phyloP scores from a whole-genome alignment of 2,113 vertebrate species.

The Neodon shergylaensis region DNA sequence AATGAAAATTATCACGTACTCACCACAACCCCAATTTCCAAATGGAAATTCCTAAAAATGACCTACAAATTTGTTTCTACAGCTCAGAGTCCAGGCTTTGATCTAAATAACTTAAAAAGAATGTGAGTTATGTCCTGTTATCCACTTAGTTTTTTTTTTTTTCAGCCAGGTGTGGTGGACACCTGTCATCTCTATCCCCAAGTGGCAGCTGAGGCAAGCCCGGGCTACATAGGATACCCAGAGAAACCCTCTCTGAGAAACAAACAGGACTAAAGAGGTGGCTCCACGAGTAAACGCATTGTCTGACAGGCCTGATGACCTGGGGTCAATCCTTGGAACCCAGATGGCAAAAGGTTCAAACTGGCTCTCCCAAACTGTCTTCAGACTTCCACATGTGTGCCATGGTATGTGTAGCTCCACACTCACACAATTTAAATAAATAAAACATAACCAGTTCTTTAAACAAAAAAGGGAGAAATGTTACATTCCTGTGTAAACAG shows the following conservation, averaged over 20 bases:
- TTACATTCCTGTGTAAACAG: not conserved
- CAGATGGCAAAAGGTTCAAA: not conserved
- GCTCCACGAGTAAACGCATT: no score
- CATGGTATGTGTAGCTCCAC: not conserved
- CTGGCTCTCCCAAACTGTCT: not conserved
- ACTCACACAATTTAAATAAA: not conserved
- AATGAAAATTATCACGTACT: not conserved
- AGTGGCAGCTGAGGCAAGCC: not conserved
- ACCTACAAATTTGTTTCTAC: not conserved
- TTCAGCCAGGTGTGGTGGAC: not conserved
- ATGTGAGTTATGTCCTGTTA: not conserved
- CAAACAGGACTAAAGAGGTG: not conserved
- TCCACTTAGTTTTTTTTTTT: no score
- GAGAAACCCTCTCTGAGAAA: not conserved
- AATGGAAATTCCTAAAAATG: not conserved
- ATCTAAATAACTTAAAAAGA: not conserved
- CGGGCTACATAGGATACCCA: not conserved
- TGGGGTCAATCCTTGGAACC: not conserved
- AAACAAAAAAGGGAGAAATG: not conserved
- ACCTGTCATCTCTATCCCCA: not conserved
- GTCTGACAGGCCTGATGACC: not conserved
- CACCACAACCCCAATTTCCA: not conserved
- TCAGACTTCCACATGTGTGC: not conserved
- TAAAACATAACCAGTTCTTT: not conserved
- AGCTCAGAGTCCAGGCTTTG: not conserved